A percentile compares a stretch with the other conserved stretches of the same genome.
Evolutionary conservation across 2,888 invertebrate genomes (phyloP).

Genomic region (Eudemis profundana): DNA sequence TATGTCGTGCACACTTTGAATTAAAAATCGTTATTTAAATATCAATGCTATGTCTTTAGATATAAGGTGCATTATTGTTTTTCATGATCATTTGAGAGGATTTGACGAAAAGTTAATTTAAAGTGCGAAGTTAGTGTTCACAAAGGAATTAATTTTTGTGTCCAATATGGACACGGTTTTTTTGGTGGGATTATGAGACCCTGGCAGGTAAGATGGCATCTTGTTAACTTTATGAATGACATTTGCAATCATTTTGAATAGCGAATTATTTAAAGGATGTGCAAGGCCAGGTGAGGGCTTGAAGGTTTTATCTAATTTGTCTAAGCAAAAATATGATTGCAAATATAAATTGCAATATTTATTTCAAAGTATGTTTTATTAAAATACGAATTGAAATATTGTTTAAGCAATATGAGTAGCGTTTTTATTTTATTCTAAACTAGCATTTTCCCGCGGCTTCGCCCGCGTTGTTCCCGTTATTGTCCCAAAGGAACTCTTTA

Average conservation of each 20-base stretch:
- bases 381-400: not conserved
- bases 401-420: no score
- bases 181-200: conserved; percentile 66
- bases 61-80: conserved; percentile 55
- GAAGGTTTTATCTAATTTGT: conserved; percentile 18
- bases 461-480: no score
- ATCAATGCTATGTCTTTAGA: conserved; percentile 46
- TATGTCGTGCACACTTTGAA: conserved; percentile 80
- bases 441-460: no score
- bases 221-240: conserved; percentile 78
- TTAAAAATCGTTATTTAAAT: conserved; percentile 55
- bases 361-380: no score
- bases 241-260: conserved; percentile 51
- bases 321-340: not conserved
- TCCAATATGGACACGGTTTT: conserved; percentile 66
- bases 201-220: conserved; percentile 62
- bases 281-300: conserved; percentile 12
- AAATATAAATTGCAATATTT: no score
- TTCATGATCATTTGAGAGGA: conserved; percentile 45
- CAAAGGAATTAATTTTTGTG: conserved; percentile 79
- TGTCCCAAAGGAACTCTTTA: no score
- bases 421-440: no score
- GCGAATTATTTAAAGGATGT: conserved; percentile 3
- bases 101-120: conserved; percentile 77
- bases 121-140: conserved; percentile 72